Base-by-base conservation (phyloP, 2,888 invertebrate species). In the Nemotelus nigrinus region DNA sequence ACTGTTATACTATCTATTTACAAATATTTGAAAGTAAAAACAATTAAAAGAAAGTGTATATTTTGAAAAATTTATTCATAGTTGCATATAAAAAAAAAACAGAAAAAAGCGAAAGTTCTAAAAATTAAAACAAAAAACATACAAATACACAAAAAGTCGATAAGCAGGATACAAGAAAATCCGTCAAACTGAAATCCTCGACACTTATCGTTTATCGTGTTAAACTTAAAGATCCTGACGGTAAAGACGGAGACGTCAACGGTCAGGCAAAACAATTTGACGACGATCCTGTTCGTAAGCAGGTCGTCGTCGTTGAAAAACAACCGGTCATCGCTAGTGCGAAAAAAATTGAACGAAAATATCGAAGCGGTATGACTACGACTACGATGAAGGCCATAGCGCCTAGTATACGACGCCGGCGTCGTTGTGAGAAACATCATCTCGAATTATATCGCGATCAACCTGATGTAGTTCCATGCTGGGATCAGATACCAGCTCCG, bases 311-410 rank as follows among this genome's bases (percentile, higher is more conserved):
- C 7, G 25, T 25, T 25, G 25, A 25, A 25, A 25, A 25, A 25
- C 25, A 25, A 25, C 25, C 25, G 25, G 25, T 25, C 25, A 25
- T 25, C 25, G 25, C 25, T 25, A 25, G 25, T 1, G 25, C 25
- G 25, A 25, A 25, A 25, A 25, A 25, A 25, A 25, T 0, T 25
- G 25, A 25, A 25, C 25, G 25, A 39, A 60, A 55, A 60, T 39
- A 7, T 63, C 4, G 8, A 57, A 57, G 25, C 57, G 57, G 44
- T 2, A 79, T 80, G 78, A 67, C 78, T 48, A 77, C 77, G 57
- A 86, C 88, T 80, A 88, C 89, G 82, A 91, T 92, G 87, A 92
- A 92, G 86, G 91, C 91, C 45, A 90, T 92, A 81, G 90, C 91
- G 67, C 91, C 91, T 43, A 89, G 89, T 81, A 89, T 90, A 81